These are phyloP conservation scores for Tetragonula carbonaria DNA, from an alignment of 2,888 invertebrate genomes.

Conservation along the genomic window DNA sequence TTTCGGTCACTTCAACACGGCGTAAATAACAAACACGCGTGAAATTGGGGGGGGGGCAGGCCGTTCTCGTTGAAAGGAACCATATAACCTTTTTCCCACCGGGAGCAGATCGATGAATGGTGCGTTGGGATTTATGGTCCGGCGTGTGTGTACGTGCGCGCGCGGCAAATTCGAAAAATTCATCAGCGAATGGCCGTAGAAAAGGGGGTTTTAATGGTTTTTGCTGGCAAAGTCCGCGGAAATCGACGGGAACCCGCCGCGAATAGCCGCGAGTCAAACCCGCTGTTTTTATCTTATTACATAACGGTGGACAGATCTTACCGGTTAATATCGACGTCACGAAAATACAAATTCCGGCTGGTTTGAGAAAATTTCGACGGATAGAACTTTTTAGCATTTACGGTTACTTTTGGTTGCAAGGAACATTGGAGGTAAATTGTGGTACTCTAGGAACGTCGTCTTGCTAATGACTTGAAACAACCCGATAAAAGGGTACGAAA, in stretches of 20 bases:
- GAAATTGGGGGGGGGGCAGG: slow-evolving; percentile 1
- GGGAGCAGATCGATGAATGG: slow-evolving; percentile 16
- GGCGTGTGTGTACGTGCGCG: background rate
- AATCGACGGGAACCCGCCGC: background rate
- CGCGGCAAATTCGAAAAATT: slow-evolving; percentile 55
- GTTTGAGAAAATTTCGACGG: background rate
- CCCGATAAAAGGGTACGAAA: too few species aligned
- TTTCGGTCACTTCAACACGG: background rate
- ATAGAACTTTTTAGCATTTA: background rate
- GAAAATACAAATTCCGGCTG: slow-evolving; percentile 54
- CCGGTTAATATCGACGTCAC: slow-evolving; percentile 24
- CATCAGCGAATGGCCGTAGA: slow-evolving; percentile 42
- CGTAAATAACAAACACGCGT: slow-evolving; percentile 26
- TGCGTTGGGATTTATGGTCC: slow-evolving; percentile 42
- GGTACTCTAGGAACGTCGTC: background rate
- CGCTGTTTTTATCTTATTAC: slow-evolving; percentile 55
- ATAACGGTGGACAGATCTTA: slow-evolving; percentile 1
- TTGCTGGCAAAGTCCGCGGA: background rate
- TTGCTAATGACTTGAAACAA: background rate
- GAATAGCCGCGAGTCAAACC: slow-evolving; percentile 24
- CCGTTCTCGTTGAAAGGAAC: slow-evolving; percentile 14
- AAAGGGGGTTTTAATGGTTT: slow-evolving; percentile 32
- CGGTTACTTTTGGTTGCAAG: background rate
- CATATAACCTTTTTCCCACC: slow-evolving; percentile 1
- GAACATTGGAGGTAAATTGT: background rate